Evolutionary conservation across 1,140 invertebrate species (phyloP).

Genomic region (Copidosoma floridanum): DNA sequence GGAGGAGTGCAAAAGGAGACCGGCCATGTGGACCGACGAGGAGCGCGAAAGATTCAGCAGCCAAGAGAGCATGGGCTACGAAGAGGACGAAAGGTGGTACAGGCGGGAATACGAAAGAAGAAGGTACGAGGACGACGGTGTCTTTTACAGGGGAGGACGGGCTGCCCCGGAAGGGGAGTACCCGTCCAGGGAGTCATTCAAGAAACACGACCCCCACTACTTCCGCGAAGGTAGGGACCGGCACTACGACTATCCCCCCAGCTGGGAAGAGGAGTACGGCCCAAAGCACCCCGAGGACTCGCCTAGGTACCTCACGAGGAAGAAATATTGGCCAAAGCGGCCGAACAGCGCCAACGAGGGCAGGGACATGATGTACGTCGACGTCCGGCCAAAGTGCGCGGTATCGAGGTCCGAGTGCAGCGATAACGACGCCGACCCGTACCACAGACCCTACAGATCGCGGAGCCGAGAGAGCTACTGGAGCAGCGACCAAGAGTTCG

Average conservation of each 20-base stretch:
- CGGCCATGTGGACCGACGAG: constrained; percentile 50
- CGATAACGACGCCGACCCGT: constrained; percentile 52
- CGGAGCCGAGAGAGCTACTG: constrained; percentile 52
- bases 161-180: constrained; percentile 35
- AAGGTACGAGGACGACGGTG: constrained; percentile 46
- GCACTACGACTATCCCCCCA: constrained; percentile 42
- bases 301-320: constrained; percentile 52
- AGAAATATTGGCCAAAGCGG: constrained; percentile 63
- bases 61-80: constrained; percentile 58
- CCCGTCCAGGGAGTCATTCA: constrained; percentile 39
- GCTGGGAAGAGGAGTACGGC: constrained; percentile 45
- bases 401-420: constrained; percentile 54
- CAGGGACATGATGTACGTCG: constrained; percentile 46
- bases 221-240: constrained; percentile 42
- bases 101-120: constrained; percentile 50
- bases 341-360: constrained; percentile 62
- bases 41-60: constrained; percentile 57
- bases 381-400: constrained; percentile 43
- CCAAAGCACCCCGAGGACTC: constrained; percentile 46
- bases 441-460: constrained; percentile 47
- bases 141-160: constrained; percentile 41
- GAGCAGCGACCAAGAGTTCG: constrained; percentile 54
- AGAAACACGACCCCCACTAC: constrained; percentile 44
- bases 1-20: constrained; percentile 46
- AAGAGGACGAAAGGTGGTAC: constrained; percentile 50